Base-by-base conservation (phyloP, 2,113 vertebrate species). In the Solenodon paradoxus region DNA sequence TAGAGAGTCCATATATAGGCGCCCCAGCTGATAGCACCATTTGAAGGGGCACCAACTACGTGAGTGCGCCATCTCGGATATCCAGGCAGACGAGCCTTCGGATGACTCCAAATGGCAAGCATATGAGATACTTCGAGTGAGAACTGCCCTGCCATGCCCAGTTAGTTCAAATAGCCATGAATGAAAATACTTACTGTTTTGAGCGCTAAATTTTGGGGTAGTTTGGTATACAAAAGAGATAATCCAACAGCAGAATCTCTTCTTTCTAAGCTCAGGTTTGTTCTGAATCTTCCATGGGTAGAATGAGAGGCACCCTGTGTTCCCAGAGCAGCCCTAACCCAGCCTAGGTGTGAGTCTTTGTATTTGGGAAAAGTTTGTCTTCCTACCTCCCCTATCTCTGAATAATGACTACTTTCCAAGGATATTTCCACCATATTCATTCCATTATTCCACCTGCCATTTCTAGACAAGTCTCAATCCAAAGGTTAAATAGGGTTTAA, bases 391-490 rank as follows among this genome's bases (percentile, higher is more conserved):
- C 26, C 78, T n/a, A n/a, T n/a, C n/a, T 26, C 45, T 7, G 38
- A 57, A n/a, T 26, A 47, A n/a, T 63, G 38, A 51, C 28, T 53
- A 59, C 88, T 59, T 35, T 83, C 74, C 82, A 38, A 42, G 35
- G 38, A 78, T 24, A 92, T 32, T 75, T 78, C 59, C 19, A 12
- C 78, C 26, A 6, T 32, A 88, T 69, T 71, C 49, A 45, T 10
- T 30, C 28, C 30, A 61, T 81, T 51, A 47, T 94, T 80, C 75
- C 32, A 69, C 53, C 40, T 16, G 10, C 28, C 22, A 17, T 79
- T 92, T 81, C 84, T 11, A 92, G 83, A 92, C 15, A 12, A 16
- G 12, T 24, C 64, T 87, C 40, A 61, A 35, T 66, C 57, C 40
- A 55, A 47, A 66, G 53, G 2, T 59, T 75, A 77, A 17, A 69